Evolutionary conservation across 2,797 vertebrate species (phyloP), one percentile per base, ranked within the genome.

Genomic region (Megaceryle alcyon): DNA sequence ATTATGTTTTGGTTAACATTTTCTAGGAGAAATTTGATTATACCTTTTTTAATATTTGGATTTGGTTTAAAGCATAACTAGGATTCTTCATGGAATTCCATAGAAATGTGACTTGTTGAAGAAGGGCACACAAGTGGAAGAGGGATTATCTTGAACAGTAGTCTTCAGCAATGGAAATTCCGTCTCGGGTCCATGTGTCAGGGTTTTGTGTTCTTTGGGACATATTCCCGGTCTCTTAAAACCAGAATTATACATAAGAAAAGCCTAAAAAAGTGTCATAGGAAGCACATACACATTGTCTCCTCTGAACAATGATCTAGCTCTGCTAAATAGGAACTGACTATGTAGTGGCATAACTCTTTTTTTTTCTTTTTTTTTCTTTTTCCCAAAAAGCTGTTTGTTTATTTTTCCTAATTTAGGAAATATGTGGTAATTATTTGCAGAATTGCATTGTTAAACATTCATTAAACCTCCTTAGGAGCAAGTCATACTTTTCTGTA

Each of bases 401-500:
- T 73, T 86, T 86, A 7, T 63, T 85, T 86, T 82, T 77, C 25
- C 21, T 54, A 51, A 71, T 88, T 93, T 65, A 81, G 69, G 46
- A 86, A 77, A 66, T 57, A 60, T 2, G 5, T 77, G 56, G 23
- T 64, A 61, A 86, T 91, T 82, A 70, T 43, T 92, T 82, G 41
- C 73, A 57, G 11, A 73, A 73, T 20, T 53, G 25, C 9, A 9
- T 84, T 60, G 46, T 60, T 86, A 72, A 83, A 37, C 39, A 79
- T 64, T 70, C 43, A 66, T 90, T 91, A 65, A 75, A 37, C 35
- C 10, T 51, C 35, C 10, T 39, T 63, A 43, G 33, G 80, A 83
- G 46, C 23, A 89, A 93, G 44, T 69, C 5, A 20, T 21, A 39
- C 25, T 66, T 44, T 64, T 69, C 35, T 59, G 22, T 46, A 63